These are phyloP conservation scores for Pelosia muscerda DNA, from an alignment of 2,888 invertebrate genomes.

Conservation along the genomic window DNA sequence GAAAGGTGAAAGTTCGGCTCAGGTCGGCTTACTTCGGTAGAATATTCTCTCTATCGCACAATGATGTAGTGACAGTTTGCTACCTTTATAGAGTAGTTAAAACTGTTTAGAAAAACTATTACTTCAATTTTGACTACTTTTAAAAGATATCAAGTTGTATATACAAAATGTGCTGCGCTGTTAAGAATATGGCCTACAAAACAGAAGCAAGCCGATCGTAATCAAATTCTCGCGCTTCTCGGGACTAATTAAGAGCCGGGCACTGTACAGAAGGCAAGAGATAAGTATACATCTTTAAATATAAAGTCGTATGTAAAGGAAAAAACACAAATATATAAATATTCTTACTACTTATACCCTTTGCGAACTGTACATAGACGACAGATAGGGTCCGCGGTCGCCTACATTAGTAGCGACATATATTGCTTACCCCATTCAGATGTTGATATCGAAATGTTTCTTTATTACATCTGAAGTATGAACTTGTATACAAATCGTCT, in stretches of 20 bases:
- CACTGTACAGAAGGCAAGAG: neutral
- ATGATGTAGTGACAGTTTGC: neutral
- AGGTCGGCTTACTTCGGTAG: neutral
- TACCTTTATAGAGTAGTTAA: neutral
- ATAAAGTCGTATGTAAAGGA: no score
- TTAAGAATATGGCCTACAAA: neutral
- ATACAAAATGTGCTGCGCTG: neutral
- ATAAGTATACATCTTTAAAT: no score
- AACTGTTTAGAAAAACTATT: neutral
- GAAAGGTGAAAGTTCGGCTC: neutral
- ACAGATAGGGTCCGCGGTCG: neutral
- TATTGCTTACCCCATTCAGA: constrained; percentile 15
- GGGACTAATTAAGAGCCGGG: neutral
- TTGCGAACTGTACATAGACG: neutral
- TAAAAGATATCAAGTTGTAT: neutral
- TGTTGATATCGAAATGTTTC: neutral
- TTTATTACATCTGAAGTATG: constrained; percentile 6
- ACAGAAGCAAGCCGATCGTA: neutral
- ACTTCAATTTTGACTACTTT: neutral
- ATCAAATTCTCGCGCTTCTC: neutral
- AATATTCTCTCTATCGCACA: neutral
- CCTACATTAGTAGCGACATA: neutral
- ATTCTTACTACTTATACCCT: no score
- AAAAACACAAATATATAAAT: no score
- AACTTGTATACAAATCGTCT: neutral